A percentile compares a stretch with the other conserved stretches of the same genome.
Evolutionary conservation across 2,797 vertebrate species (phyloP).

Genomic region (Gastrophryne carolinensis): DNA sequence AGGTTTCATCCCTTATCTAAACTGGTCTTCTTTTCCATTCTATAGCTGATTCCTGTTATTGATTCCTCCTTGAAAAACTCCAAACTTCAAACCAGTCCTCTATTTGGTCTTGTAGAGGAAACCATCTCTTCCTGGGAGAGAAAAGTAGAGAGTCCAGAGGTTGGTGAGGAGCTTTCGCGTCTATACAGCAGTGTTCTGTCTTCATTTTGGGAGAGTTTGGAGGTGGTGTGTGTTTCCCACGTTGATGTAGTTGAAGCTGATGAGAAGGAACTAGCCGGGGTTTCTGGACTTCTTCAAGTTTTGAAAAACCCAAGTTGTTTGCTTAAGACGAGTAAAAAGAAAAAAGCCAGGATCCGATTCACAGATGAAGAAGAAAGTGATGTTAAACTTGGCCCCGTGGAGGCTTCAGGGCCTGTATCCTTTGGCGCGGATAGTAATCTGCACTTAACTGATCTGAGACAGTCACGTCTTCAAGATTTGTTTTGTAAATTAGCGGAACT

Average conservation of each 20-base stretch:
- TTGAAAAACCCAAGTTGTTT: constrained; percentile 76
- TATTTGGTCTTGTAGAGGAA: constrained; percentile 83
- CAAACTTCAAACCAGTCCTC: constrained; percentile 79
- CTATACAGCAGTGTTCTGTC: constrained; percentile 75
- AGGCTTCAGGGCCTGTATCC: constrained; percentile 22
- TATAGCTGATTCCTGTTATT: constrained; percentile 84
- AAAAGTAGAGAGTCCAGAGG: constrained; percentile 65
- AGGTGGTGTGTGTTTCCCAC: constrained; percentile 72
- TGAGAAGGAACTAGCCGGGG: constrained; percentile 72
- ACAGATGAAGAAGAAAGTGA: constrained; percentile 65
- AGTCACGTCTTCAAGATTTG: constrained; percentile 80
- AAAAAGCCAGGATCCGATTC: constrained; percentile 80
- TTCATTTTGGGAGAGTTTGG: constrained; percentile 85
- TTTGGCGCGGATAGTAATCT: background rate
- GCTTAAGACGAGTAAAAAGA: constrained; percentile 70
- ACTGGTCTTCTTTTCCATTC: constrained; percentile 39
- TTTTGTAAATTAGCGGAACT: constrained; percentile 86
- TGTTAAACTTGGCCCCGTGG: constrained; percentile 53
- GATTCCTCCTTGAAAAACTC: constrained; percentile 74
- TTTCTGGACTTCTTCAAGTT: constrained; percentile 81
- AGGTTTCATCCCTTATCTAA: background rate
- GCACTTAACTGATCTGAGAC: constrained; percentile 57
- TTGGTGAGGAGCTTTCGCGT: constrained; percentile 44
- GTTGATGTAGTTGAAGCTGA: constrained; percentile 74
- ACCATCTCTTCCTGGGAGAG: constrained; percentile 87